Percentiles rank a stretch among this genome's conserved stretches.
These are phyloP conservation scores for Mobula hypostoma DNA, from an alignment of 2,113 vertebrate species.

Conservation along the genomic window DNA sequence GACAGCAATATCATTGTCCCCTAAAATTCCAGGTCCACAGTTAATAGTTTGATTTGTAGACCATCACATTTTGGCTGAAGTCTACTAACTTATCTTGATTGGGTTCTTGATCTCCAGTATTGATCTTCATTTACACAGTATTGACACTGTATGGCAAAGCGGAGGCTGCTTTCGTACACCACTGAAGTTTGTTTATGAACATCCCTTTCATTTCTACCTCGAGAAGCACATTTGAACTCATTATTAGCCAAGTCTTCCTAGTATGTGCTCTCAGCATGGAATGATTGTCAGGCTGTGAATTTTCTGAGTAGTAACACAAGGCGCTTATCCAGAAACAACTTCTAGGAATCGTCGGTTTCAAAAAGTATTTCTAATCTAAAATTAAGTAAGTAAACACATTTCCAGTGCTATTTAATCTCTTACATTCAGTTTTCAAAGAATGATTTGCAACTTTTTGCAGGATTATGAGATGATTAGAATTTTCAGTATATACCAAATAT, in stretches of 20 bases:
- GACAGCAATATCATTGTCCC: not conserved
- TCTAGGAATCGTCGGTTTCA: slow-evolving; percentile 18
- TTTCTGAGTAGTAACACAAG: not conserved
- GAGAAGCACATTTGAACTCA: not conserved
- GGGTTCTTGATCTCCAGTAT: too few relatives aligned
- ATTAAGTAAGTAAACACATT: not conserved
- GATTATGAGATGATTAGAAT: not conserved
- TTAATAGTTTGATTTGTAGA: not conserved
- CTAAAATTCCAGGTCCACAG: not conserved
- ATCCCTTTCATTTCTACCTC: not conserved
- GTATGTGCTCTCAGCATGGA: too few relatives aligned
- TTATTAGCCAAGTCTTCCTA: not conserved
- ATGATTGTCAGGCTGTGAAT: not conserved
- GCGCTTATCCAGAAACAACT: not conserved
- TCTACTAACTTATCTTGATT: not conserved
- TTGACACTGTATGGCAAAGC: not conserved
- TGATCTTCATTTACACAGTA: not conserved
- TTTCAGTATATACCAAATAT: not conserved
- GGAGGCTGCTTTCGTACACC: not conserved
- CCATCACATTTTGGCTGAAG: not conserved
- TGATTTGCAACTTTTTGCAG: not conserved
- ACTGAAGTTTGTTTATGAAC: not conserved
- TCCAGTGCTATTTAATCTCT: not conserved
- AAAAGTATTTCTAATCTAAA: not conserved
- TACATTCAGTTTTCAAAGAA: not conserved